These are phyloP conservation scores for Uloborus plumipes DNA, from an alignment of 2,888 invertebrate genomes.

Conservation along the genomic window DNA sequence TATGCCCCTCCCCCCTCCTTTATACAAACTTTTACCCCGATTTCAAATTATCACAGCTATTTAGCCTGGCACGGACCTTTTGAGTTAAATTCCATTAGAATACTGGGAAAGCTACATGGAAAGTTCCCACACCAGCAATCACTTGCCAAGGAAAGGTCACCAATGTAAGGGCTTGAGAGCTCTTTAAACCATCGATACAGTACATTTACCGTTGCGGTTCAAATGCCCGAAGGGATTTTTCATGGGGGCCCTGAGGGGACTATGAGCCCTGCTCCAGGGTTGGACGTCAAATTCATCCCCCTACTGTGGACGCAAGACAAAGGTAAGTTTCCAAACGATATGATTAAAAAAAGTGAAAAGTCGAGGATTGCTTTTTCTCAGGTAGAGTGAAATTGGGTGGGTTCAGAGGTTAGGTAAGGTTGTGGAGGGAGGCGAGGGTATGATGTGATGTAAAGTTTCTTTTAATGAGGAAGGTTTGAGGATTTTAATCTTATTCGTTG, in stretches of 20 bases:
- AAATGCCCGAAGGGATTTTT: conserved; percentile 9
- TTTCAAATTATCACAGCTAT: too few relatives aligned
- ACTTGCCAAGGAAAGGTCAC: conserved; percentile 22
- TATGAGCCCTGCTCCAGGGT: neutral
- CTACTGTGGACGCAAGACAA: conserved; percentile 29
- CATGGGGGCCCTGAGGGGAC: conserved; percentile 16
- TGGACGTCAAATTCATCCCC: conserved; percentile 3
- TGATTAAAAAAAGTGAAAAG: conserved; percentile 34
- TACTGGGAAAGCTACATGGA: neutral
- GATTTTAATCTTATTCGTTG: too few relatives aligned
- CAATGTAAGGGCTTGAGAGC: conserved; percentile 44
- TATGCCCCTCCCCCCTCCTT: too few relatives aligned
- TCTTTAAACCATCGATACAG: conserved; percentile 21
- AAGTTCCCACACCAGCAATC: conserved; percentile 35
- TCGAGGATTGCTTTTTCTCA: conserved; percentile 26
- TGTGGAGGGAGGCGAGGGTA: neutral
- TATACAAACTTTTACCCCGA: too few relatives aligned
- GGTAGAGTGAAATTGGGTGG: conserved; percentile 13
- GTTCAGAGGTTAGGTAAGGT: conserved; percentile 29
- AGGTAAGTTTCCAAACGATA: conserved; percentile 12
- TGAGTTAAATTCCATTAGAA: too few relatives aligned
- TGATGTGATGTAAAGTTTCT: too few relatives aligned
- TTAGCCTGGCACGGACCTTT: too few relatives aligned
- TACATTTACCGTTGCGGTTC: conserved; percentile 21
- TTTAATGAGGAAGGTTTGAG: too few relatives aligned